Evolutionary conservation across 2,888 invertebrate genomes (phyloP).

Genomic region (Chironomus tentans): DNA sequence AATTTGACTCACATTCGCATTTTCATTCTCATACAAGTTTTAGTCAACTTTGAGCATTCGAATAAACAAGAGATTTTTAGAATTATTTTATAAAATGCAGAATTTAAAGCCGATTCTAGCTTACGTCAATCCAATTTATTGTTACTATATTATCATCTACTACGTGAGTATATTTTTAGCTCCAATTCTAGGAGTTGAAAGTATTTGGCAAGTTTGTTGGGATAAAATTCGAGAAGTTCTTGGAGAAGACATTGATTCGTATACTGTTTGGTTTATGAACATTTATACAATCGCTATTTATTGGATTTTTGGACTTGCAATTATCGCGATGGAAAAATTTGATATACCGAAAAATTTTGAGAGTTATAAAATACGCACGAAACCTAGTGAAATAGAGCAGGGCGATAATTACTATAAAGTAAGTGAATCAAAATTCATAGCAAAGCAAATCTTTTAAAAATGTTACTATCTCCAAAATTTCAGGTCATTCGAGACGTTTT

Average conservation of each 20-base stretch:
- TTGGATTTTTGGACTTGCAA: not conserved
- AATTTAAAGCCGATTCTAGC: too few relatives aligned
- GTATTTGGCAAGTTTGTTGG: not conserved
- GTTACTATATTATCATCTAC: too few relatives aligned
- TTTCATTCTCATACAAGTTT: too few relatives aligned
- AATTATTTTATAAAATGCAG: too few relatives aligned
- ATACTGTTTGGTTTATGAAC: not conserved
- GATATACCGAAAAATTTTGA: not conserved
- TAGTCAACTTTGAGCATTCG: too few relatives aligned
- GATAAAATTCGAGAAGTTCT: not conserved
- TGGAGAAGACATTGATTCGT: not conserved
- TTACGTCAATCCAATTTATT: too few relatives aligned
- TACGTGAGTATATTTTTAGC: too few relatives aligned
- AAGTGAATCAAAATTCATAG: not conserved
- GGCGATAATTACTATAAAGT: not conserved
- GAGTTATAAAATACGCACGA: not conserved
- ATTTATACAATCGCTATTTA: not conserved
- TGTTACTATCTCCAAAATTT: not conserved
- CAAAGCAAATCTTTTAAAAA: not conserved
- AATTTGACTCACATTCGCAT: too few relatives aligned
- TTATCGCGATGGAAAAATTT: not conserved
- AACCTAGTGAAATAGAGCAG: not conserved
- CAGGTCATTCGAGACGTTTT: not conserved
- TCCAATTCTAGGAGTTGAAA: not conserved
- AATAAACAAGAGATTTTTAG: too few relatives aligned